These are phyloP conservation scores for Bungarus multicinctus DNA, from an alignment of 2,113 vertebrate species.

Conservation along the genomic window DNA sequence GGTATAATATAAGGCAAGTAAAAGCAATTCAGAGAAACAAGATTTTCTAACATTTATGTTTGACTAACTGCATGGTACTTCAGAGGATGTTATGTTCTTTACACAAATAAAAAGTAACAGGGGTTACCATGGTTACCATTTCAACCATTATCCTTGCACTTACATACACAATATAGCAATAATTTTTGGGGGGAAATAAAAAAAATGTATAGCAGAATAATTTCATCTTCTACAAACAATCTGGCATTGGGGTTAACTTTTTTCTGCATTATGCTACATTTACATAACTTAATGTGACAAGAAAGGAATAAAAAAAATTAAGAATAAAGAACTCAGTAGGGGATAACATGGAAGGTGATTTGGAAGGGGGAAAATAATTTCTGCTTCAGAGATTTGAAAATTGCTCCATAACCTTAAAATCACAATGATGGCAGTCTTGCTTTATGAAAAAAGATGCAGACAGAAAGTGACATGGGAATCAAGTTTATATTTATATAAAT, in stretches of 20 bases:
- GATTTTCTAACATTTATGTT: background rate
- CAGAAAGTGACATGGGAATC: background rate
- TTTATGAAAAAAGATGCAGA: background rate
- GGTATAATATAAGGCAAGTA: background rate
- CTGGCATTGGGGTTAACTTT: background rate
- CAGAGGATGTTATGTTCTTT: background rate
- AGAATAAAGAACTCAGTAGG: background rate
- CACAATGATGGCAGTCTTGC: background rate
- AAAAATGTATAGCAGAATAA: slow-evolving; percentile 3
- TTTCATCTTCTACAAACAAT: background rate
- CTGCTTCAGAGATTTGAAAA: background rate
- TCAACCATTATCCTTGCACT: slow-evolving; percentile 6
- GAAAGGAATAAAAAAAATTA: background rate
- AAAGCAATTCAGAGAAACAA: background rate
- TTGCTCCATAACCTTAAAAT: background rate
- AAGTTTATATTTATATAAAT: background rate
- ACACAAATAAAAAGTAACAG: background rate
- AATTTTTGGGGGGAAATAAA: background rate
- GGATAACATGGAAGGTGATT: background rate
- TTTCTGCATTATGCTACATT: background rate
- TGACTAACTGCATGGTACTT: background rate
- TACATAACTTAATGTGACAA: slow-evolving; percentile 11
- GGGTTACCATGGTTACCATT: slow-evolving; percentile 4
- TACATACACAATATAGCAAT: background rate
- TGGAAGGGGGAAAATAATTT: background rate